Percentiles rank a stretch among this genome's conserved stretches.
phyloP scores from a whole-genome alignment of 2,888 invertebrate genomes.

The Mythimna vitellina region DNA sequence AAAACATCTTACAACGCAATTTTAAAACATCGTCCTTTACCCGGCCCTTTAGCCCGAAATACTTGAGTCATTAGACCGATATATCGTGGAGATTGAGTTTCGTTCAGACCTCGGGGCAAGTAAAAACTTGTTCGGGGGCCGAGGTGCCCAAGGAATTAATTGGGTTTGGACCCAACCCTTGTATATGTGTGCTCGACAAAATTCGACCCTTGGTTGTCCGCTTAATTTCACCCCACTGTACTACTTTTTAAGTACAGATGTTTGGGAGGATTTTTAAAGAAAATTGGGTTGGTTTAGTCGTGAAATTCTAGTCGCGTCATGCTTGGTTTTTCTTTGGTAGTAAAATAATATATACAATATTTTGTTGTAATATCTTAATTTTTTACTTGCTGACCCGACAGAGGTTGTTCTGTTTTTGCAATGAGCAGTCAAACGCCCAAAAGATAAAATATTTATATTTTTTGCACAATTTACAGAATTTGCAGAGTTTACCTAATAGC shows the following conservation, averaged over 20 bases:
- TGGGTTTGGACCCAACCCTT: slow-evolving; percentile 79
- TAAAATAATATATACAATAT: not conserved
- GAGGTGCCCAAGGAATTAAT: slow-evolving; percentile 78
- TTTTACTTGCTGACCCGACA: not conserved
- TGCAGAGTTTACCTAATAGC: too few species aligned
- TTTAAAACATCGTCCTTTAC: slow-evolving; percentile 46
- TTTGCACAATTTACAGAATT: too few species aligned
- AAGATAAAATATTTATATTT: too few species aligned
- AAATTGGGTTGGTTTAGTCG: not conserved
- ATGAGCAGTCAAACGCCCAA: too few species aligned
- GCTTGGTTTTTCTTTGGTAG: not conserved
- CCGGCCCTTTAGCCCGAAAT: slow-evolving; percentile 54
- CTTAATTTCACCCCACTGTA: slow-evolving; percentile 69
- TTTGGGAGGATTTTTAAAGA: slow-evolving; percentile 27
- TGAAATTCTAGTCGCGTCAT: not conserved
- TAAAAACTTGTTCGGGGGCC: slow-evolving; percentile 73
- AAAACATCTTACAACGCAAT: slow-evolving; percentile 47
- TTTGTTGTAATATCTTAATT: not conserved
- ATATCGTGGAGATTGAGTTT: slow-evolving; percentile 73
- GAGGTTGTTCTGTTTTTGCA: not conserved
- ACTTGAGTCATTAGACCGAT: slow-evolving; percentile 66
- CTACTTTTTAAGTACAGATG: slow-evolving; percentile 56
- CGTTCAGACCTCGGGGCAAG: slow-evolving; percentile 68
- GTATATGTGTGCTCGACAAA: slow-evolving; percentile 77
- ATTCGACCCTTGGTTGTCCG: slow-evolving; percentile 72